Evolutionary conservation across 2,113 vertebrate species (phyloP), one percentile per base, ranked within the genome.

Genomic region (Egretta garzetta): DNA sequence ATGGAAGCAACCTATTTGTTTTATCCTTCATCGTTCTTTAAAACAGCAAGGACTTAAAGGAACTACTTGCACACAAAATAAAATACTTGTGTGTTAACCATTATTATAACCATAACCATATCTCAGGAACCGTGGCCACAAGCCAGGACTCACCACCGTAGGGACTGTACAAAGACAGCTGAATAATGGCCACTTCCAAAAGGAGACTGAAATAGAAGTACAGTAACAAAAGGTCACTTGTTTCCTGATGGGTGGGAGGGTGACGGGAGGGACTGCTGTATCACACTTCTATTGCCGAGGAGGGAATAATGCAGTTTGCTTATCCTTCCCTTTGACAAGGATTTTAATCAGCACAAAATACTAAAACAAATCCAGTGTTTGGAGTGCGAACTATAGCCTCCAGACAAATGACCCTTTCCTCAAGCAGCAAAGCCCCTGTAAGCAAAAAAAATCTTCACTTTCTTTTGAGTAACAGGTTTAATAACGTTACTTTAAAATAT

Each of bases 101-200:
- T 8, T 12, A 4, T 1, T 52, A 17, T 12, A 59, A 24, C 12
- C 49, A 33, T 4, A 41, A 13, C 21, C 10, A 3, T 5, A 1
- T 3, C 14, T 6, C 13, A 24, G 30, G 33, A 59, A 22, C 8
- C 11, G 3, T 1, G 5, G 67, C 35, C 71, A 11, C 4, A 3
- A 8, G 43, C 6, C 60, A 35, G 41, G 41, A 30, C 33, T 30
- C 53, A 12, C 28, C 53, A 23, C 60, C 0, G 0, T 6, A 4
- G 32, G 32, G n/a, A 24, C 43, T 10, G 12, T 8, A 52, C 45
- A 9, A 35, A 52, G 19, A 4, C 21, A 37, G 47, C 5, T 1
- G 19, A 30, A 4, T 3, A 22, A 59, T 0, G 5, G n/a, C 5
- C n/a, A 5, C 55, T 55, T 53, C 30, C 71, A 41, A 3, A 15